These are phyloP conservation scores for Tenthredo amoena DNA, from an alignment of 2,888 invertebrate species.

Conservation along the genomic window DNA sequence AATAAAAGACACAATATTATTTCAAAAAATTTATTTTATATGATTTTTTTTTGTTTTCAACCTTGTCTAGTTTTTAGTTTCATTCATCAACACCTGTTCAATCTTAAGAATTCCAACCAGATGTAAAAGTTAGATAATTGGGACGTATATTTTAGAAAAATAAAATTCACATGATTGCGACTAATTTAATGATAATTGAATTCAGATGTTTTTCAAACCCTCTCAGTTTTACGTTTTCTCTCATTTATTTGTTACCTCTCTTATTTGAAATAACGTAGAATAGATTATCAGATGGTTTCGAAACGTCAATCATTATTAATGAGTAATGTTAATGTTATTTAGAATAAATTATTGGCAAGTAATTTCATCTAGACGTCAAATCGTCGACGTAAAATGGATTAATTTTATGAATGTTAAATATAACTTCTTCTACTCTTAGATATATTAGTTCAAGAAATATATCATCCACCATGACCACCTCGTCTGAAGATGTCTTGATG, in stretches of 20 bases:
- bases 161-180: background rate
- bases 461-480: constrained; percentile 86
- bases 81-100: background rate
- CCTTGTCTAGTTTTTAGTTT: background rate
- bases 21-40: background rate
- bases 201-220: background rate
- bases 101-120: background rate
- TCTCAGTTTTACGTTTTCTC: background rate
- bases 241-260: background rate
- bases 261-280: background rate
- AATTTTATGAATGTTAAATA: background rate
- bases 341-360: background rate
- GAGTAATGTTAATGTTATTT: background rate
- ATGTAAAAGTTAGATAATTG: background rate
- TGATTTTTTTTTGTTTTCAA: background rate
- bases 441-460: constrained; percentile 63
- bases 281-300: too few relatives aligned
- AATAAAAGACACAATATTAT: background rate
- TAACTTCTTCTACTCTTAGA: constrained; percentile 59
- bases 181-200: background rate
- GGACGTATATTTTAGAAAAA: too few relatives aligned
- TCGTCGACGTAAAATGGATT: background rate
- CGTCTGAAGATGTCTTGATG: constrained; percentile 96
- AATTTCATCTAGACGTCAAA: background rate
- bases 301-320: background rate